Conservation (phyloP, 2,113 vertebrate species). For the Centrocercus urophasianus region DNA sequence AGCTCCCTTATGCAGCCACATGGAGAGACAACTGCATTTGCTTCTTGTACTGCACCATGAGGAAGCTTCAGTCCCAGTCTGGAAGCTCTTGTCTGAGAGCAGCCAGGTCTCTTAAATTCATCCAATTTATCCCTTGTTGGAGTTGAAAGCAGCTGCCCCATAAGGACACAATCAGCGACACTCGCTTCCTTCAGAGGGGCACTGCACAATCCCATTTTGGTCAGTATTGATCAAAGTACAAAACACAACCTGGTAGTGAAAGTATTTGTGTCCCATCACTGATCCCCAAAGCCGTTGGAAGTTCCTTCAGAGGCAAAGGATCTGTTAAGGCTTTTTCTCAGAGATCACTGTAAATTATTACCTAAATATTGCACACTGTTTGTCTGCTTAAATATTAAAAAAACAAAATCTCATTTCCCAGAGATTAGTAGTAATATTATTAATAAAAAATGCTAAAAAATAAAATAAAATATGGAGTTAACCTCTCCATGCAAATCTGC, state of each 20-base stretch:
- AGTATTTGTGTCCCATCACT: background rate
- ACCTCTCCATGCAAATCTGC: background rate
- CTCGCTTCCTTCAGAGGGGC: background rate
- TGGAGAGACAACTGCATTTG: background rate
- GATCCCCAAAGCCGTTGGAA: constrained; percentile 39
- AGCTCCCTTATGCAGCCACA: background rate
- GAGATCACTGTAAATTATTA: constrained; percentile 42
- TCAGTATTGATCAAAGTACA: constrained; percentile 11
- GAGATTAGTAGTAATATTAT: constrained; percentile 19
- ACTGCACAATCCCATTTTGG: background rate
- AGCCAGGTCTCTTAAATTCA: constrained; percentile 20
- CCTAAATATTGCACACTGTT: constrained; percentile 3
- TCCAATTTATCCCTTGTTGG: background rate
- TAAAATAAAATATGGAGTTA: constrained; percentile 34
- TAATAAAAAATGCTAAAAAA: constrained; percentile 44
- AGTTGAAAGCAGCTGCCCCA: background rate
- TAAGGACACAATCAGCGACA: background rate
- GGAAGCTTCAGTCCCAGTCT: fast-evolving
- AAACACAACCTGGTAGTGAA: constrained; percentile 16
- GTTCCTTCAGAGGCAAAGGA: constrained; percentile 25
- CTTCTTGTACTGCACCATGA: background rate
- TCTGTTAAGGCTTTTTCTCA: constrained; percentile 41
- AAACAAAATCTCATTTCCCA: constrained; percentile 10
- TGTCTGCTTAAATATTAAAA: constrained; percentile 31
- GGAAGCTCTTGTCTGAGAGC: background rate